Evolutionary conservation across 1,140 invertebrate species (phyloP).

Genomic region (Drosophila sechellia): DNA sequence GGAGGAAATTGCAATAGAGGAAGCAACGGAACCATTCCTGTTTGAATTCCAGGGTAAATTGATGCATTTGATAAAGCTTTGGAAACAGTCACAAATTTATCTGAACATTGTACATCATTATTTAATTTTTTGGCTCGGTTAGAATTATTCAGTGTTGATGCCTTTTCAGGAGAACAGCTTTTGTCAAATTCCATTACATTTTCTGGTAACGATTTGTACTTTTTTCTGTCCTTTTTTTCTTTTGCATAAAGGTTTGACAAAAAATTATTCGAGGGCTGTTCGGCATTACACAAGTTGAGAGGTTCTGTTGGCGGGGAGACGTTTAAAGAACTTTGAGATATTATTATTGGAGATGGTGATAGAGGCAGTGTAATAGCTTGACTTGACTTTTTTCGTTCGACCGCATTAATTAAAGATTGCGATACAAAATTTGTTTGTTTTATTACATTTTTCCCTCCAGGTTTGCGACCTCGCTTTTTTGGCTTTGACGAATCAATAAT

Average conservation of each 20-base stretch:
- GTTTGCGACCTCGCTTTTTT: constrained; percentile 75
- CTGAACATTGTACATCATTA: background rate
- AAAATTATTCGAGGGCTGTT: background rate
- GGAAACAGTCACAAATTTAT: constrained; percentile 2
- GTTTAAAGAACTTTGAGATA: background rate
- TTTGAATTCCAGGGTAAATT: constrained; percentile 32
- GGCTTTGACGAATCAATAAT: constrained; percentile 43
- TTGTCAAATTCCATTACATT: constrained; percentile 3
- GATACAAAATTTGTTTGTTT: background rate
- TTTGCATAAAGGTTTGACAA: constrained; percentile 22
- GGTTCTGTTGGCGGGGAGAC: constrained; percentile 34
- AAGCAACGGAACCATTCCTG: constrained; percentile 49
- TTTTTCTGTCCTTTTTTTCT: constrained; percentile 62
- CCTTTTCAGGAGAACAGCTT: constrained; percentile 3
- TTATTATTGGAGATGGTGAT: background rate
- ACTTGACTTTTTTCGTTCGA: constrained; percentile 20
- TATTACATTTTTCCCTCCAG: constrained; percentile 66
- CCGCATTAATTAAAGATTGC: constrained; percentile 9
- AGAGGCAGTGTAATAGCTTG: constrained; percentile 4
- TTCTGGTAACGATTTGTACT: constrained; percentile 16
- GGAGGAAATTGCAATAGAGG: constrained; percentile 85
- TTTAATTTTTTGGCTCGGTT: constrained; percentile 6
- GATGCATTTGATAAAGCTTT: background rate
- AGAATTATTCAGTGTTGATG: background rate
- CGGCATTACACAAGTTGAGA: constrained; percentile 43